Base-by-base conservation (phyloP, 2,113 vertebrate genomes). In the Cygnus buccinator region DNA sequence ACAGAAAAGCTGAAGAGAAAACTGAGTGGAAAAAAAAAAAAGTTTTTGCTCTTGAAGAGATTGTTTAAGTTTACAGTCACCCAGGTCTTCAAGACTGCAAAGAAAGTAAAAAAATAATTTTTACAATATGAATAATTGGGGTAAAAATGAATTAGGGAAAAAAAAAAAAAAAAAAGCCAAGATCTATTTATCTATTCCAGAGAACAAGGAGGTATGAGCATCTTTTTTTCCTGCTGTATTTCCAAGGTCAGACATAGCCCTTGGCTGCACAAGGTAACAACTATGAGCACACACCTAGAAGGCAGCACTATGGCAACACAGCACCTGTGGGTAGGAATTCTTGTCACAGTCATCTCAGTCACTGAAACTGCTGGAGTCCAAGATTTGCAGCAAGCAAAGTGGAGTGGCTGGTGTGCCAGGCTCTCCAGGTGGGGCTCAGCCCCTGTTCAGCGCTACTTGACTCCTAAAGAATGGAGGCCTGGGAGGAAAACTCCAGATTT, bases 11-110 rank as follows among this genome's bases (percentile, higher is more conserved):
- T 75, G 54, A 72, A 31, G 10, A 52, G 22, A 26, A 95, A 85
- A 79, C 10, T 20, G 20, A 26, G 31, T 20, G 13, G 0, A 1
- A 2, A 28, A 48, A 1, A 2, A 28, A 48, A 54, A 3, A 4
- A 9, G 1, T n/a, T 61, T 74, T 77, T 70, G 39, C 10, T 6
- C 13, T 63, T 71, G 35, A 94, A 46, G 26, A 50, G 11, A 55
- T 20, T 39, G 13, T 11, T 66, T 63, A 71, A 25, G 26, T 50
- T 81, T 74, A 70, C 8, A 61, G 7, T 62, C 52, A 67, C 41
- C 29, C 46, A 59, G 13, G 21, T 63, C 85, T 84, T 74, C 41
- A 55, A 61, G 43, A 28, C 66, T 75, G 10, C 11, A 61, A 73
- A 62, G 35, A 67, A 68, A 1, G 8, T 46, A 75, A 35, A 0